Percentiles rank a stretch among this genome's conserved stretches.
phyloP scores from a whole-genome alignment of 2,888 invertebrate genomes.

The Vannuccia rotundouncinata region DNA sequence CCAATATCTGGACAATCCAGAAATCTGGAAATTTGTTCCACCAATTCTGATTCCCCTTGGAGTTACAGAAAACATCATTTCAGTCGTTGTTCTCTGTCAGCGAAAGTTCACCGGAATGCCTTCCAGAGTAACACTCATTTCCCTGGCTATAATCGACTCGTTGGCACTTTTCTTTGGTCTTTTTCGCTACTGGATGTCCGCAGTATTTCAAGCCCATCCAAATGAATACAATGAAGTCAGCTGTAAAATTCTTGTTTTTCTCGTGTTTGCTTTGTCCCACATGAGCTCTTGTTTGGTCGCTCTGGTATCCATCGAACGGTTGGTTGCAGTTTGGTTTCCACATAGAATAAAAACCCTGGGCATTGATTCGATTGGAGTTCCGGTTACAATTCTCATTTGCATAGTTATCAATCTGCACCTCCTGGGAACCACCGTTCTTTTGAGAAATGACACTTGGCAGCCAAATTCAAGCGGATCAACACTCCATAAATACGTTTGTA shows the following conservation, averaged over 20 bases:
- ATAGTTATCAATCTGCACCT: slow-evolving; percentile 32
- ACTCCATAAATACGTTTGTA: neutral
- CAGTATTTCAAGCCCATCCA: neutral
- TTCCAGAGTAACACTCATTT: slow-evolving; percentile 30
- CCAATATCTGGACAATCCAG: neutral
- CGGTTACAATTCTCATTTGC: neutral
- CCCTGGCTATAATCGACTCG: slow-evolving; percentile 17
- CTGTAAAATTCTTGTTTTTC: slow-evolving; percentile 28
- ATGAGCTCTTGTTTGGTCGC: slow-evolving; percentile 30
- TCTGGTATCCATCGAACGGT: slow-evolving; percentile 26
- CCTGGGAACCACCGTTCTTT: slow-evolving; percentile 13
- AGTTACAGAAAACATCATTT: slow-evolving; percentile 33
- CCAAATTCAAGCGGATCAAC: neutral
- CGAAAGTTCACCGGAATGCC: slow-evolving; percentile 21
- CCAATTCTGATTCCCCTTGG: slow-evolving; percentile 31
- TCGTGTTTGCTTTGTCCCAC: slow-evolving; percentile 1
- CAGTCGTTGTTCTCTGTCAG: slow-evolving; percentile 14
- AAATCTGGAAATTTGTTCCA: slow-evolving; percentile 20
- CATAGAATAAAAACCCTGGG: neutral
- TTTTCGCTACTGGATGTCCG: slow-evolving; percentile 4
- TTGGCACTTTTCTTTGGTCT: slow-evolving; percentile 27
- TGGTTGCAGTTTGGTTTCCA: slow-evolving; percentile 14
- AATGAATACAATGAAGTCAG: slow-evolving; percentile 5
- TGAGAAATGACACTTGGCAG: neutral
- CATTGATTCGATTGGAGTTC: neutral